Evolutionary conservation across 1,140 invertebrate genomes (phyloP).

Genomic region (Drosophila nigrodunni): DNA sequence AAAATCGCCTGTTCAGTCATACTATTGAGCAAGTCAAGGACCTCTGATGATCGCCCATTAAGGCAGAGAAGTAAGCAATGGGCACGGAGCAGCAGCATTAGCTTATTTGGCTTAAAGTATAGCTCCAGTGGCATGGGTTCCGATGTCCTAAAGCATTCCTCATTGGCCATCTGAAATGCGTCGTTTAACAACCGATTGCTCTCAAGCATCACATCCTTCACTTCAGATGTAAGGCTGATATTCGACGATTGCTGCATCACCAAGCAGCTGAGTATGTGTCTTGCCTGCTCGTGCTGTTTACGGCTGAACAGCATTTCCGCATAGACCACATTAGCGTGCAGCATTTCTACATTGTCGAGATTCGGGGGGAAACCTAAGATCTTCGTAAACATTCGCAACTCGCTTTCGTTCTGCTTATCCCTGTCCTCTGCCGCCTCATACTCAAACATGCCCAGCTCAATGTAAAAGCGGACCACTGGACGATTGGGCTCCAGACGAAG

Average conservation of each 20-base stretch:
- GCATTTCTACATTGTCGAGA: conserved; percentile 26
- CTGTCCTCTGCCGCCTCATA: conserved; percentile 85
- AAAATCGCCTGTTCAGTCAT: background rate
- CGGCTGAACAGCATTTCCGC: conserved; percentile 63
- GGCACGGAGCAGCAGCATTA: conserved; percentile 34
- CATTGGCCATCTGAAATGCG: background rate
- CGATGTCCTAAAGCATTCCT: background rate
- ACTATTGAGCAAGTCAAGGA: conserved; percentile 67
- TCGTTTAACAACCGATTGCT: background rate
- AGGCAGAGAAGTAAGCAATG: conserved; percentile 65
- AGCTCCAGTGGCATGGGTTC: conserved; percentile 46
- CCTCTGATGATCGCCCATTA: conserved; percentile 40
- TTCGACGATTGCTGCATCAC: background rate
- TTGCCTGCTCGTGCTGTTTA: conserved; percentile 12
- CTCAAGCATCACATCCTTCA: background rate
- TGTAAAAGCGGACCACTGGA: conserved; percentile 83
- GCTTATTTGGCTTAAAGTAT: conserved; percentile 48
- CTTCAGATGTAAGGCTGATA: background rate
- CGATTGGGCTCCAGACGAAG: conserved; percentile 86
- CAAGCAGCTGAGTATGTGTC: conserved; percentile 40
- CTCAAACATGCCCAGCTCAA: conserved; percentile 88
- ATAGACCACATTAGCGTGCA: conserved; percentile 51
- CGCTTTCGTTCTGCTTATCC: conserved; percentile 72
- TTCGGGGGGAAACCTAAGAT: conserved; percentile 55
- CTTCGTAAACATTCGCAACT: conserved; percentile 82